Evolutionary conservation across 2,888 invertebrate genomes (phyloP).

Genomic region (Anoplius nigerrimus): DNA sequence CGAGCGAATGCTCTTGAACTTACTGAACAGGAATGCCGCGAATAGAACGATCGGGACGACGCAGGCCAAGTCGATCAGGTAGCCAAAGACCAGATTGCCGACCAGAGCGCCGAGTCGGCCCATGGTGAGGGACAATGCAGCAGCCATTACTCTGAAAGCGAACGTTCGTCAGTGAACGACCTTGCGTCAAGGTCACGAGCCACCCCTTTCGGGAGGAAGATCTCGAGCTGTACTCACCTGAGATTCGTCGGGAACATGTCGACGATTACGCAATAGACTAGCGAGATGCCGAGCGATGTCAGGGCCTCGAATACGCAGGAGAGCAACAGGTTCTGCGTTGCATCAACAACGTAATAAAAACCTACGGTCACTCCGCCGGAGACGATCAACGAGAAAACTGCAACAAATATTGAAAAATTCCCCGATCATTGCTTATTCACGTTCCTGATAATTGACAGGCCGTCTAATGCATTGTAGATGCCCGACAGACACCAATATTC

Average conservation of each 20-base stretch:
- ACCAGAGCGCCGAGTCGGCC: constrained; percentile 86
- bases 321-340: constrained; percentile 83
- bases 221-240: constrained; percentile 77
- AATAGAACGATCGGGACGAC: constrained; percentile 85
- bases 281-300: constrained; percentile 87
- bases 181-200: background rate
- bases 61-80: constrained; percentile 87
- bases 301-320: constrained; percentile 88
- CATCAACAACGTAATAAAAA: constrained; percentile 84
- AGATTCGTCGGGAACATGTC: constrained; percentile 89
- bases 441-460: too few relatives aligned
- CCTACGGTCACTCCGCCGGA: constrained; percentile 85
- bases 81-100: constrained; percentile 86
- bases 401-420: constrained; percentile 39
- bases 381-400: constrained; percentile 85
- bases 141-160: constrained; percentile 85
- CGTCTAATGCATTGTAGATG: too few relatives aligned
- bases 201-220: constrained; percentile 14
- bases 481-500: too few relatives aligned
- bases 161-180: background rate
- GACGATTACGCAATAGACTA: constrained; percentile 88
- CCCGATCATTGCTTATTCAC: too few relatives aligned
- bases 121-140: constrained; percentile 86
- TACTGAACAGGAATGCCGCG: constrained; percentile 84
- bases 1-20: constrained; percentile 70